A percentile compares a stretch with the other conserved stretches of the same genome.
phyloP scores from a whole-genome alignment of 2,113 vertebrate genomes.

The Suncus etruscus region DNA sequence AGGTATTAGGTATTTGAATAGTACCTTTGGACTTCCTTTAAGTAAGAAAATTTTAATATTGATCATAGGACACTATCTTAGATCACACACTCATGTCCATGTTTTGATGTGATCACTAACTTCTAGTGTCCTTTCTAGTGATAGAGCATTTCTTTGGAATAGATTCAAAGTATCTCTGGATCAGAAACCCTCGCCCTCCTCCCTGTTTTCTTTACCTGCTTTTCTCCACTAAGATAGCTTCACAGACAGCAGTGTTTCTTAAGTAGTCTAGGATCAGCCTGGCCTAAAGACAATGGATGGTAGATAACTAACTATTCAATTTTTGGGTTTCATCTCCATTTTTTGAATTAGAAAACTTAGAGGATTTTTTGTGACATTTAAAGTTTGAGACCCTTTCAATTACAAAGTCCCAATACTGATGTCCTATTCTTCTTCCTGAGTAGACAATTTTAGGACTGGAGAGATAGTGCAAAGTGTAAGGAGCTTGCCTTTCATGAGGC shows the following conservation, averaged over 20 bases:
- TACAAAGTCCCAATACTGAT: background rate
- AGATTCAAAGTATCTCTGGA: no score
- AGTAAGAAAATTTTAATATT: constrained; percentile 55
- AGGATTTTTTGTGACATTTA: background rate
- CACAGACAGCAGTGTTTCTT: background rate
- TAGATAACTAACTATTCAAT: background rate
- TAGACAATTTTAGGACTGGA: background rate
- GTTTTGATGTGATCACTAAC: constrained; percentile 17
- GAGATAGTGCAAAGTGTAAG: no score
- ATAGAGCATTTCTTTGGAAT: background rate
- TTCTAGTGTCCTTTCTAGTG: background rate
- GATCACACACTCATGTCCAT: constrained; percentile 38
- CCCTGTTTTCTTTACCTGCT: background rate
- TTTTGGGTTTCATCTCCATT: background rate
- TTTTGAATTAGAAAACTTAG: background rate
- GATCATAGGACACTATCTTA: background rate
- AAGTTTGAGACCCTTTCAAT: constrained; percentile 37
- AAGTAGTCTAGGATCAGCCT: background rate
- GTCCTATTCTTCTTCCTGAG: background rate
- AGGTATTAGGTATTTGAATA: constrained; percentile 48
- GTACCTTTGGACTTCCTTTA: background rate
- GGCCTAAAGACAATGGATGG: background rate
- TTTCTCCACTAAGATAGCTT: accelerated
- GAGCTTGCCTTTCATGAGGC: no score
- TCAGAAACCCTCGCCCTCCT: constrained; percentile 10